Base-by-base conservation (phyloP, 2,888 invertebrate species). In the Tortricodes alternella region DNA sequence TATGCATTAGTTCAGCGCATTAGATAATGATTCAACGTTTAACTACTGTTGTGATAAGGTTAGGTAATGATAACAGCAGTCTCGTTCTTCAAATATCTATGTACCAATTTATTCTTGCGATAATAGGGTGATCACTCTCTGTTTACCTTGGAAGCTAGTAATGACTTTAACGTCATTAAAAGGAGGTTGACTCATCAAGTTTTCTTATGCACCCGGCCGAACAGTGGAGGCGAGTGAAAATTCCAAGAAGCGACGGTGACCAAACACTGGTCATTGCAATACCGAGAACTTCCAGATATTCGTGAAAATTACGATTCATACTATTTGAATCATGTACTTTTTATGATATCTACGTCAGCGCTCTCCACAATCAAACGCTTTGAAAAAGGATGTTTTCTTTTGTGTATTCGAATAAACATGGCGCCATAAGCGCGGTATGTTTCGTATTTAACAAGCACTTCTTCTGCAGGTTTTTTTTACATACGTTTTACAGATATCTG, bases 101-200 rank as follows among this genome's bases (percentile, higher is more conserved):
- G n/a, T n/a, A 49, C 57, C 60, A 58, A 62, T 64, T 73, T 67
- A 67, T 70, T 68, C 63, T 65, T 62, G 61, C 64, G 64, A 68
- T 68, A 70, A 62, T 62, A 65, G 59, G 64, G n/a, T 67, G 68
- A 75, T 76, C 74, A 67, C 73, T 67, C 70, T 69, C 67, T 80
- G 68, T 78, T 81, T 81, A 77, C 76, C 66, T 81, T 80, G 72
- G 71, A 69, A 73, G 70, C 70, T 70, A 71, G 80, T 78, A 78
- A 75, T 68, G 70, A 70, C 64, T 68, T 65, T 63, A 71, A 69
- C 79, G 80, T 83, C 80, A 80, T 83, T 78, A 75, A 58, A 51
- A 37, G 56, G 23, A 23, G 43, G 73, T 73, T 85, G 85, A 86
- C 72, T 87, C 88, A 88, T 73, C 70, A 66, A 58, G 65, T 59